Percentiles rank a stretch among this genome's conserved stretches.
These are phyloP conservation scores for Brachystomella parvula DNA, from an alignment of 1,140 invertebrate species.

Conservation along the genomic window DNA sequence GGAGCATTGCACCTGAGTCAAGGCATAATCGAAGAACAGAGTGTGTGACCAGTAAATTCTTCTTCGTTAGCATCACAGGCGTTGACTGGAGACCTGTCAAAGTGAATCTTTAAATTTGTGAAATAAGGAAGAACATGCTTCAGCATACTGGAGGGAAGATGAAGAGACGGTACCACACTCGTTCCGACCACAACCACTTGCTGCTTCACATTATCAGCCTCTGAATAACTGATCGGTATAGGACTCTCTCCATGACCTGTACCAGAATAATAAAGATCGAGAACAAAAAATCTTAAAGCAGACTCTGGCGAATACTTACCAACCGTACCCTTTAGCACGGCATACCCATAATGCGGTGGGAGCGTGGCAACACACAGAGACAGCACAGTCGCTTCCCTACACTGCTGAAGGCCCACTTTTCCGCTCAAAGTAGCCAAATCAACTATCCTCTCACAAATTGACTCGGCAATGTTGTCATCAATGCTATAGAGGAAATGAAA, in stretches of 20 bases:
- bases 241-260: conserved; percentile 35
- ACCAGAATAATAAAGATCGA: conserved; percentile 8
- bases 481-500: conserved; percentile 53
- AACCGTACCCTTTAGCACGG: conserved; percentile 58
- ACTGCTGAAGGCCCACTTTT: conserved; percentile 28
- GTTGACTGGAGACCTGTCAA: conserved; percentile 60
- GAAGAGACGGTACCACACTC: conserved; percentile 61
- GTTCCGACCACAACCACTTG: conserved; percentile 93
- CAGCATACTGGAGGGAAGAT: conserved; percentile 57
- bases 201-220: conserved; percentile 46
- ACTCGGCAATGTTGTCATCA: conserved; percentile 64
- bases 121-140: conserved; percentile 6
- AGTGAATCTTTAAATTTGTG: not conserved
- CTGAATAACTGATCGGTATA: conserved; percentile 33
- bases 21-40: conserved; percentile 80
- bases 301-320: conserved; percentile 19
- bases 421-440: conserved; percentile 36
- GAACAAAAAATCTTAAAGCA: not conserved
- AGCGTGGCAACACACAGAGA: conserved; percentile 88
- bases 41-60: conserved; percentile 94
- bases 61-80: conserved; percentile 96
- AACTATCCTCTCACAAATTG: conserved; percentile 36
- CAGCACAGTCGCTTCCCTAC: conserved; percentile 39
- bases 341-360: conserved; percentile 88
- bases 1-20: conserved; percentile 83